Evolutionary conservation across 2,797 vertebrate genomes (phyloP).

Genomic region (Eutrigla gurnardus): DNA sequence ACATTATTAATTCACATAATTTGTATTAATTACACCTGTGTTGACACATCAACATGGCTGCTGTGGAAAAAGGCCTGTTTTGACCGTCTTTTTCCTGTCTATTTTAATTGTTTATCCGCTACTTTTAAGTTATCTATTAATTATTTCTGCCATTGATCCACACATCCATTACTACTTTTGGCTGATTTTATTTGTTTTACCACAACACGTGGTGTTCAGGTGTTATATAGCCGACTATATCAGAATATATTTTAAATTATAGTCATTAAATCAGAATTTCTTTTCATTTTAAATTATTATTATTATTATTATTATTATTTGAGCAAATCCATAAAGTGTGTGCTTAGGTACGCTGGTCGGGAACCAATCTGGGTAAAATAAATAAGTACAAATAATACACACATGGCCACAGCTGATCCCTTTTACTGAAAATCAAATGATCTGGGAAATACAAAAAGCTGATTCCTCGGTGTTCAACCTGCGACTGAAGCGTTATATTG

Average conservation of each 20-base stretch:
- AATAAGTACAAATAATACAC: neutral
- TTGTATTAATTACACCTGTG: neutral
- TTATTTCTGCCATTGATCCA: neutral
- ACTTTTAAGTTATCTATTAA: too few species aligned
- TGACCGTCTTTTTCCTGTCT: too few species aligned
- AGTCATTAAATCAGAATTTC: neutral
- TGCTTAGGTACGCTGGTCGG: neutral
- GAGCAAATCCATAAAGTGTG: neutral
- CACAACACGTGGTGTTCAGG: neutral
- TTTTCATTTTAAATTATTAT: neutral
- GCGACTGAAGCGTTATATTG: rapidly evolving
- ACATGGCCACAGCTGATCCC: neutral
- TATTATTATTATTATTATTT: neutral
- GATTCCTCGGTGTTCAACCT: neutral
- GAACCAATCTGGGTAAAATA: neutral
- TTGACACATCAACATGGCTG: neutral
- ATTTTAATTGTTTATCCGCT: too few species aligned
- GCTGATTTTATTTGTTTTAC: neutral
- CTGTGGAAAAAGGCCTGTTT: neutral
- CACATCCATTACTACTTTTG: neutral
- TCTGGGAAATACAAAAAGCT: neutral
- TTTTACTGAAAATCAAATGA: conserved; percentile 9
- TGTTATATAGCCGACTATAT: neutral
- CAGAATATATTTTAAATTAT: conserved; percentile 12
- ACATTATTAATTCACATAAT: too few species aligned